Evolutionary conservation across 2,797 vertebrate species (phyloP), one percentile per base, ranked within the genome.

Genomic region (Siniperca scherzeri): DNA sequence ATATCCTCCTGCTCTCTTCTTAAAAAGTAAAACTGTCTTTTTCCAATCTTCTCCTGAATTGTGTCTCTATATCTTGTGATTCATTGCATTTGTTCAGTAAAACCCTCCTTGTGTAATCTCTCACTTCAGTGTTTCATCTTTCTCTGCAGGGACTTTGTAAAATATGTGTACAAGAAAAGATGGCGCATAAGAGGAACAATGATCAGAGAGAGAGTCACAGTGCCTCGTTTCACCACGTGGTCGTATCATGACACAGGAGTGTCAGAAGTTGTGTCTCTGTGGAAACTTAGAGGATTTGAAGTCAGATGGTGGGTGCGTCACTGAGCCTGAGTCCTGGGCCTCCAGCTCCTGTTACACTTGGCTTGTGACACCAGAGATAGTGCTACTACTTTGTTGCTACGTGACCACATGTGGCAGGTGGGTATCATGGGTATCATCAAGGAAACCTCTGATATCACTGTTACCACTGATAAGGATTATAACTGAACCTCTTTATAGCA

Each of bases 231-330:
- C 79, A 81, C 55, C 85, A 82, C 60, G 25, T 82, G 83, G 66
- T 76, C 0, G 46, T 55, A 73, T 74, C 85, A 80, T 91, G 87
- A 85, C 92, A 91, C 46, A 17, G 38, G 30, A 82, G 91, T 82
- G 89, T 78, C 84, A 90, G 86, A 90, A 87, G 83, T 87, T 84
- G 83, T 90, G 90, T 74, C 86, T 90, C 67, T 59, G 87, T 90
- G 93, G 92, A 92, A 93, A 92, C 82, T 91, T 87, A 65, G 71
- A 85, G 73, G 70, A 76, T 69, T 66, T 27, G 76, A 80, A 84
- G 83, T 90, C 87, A 81, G 87, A 66, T 42, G 72, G 30, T n/a
- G n/a, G 78, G 27, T 90, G 91, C 84, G 87, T 92, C 92, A 93
- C 65, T 44, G 74, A 84, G 80, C 59, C 77, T 11, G 73, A 69